Conservation (phyloP, 2,113 vertebrate species). For the Catagonus wagneri region DNA sequence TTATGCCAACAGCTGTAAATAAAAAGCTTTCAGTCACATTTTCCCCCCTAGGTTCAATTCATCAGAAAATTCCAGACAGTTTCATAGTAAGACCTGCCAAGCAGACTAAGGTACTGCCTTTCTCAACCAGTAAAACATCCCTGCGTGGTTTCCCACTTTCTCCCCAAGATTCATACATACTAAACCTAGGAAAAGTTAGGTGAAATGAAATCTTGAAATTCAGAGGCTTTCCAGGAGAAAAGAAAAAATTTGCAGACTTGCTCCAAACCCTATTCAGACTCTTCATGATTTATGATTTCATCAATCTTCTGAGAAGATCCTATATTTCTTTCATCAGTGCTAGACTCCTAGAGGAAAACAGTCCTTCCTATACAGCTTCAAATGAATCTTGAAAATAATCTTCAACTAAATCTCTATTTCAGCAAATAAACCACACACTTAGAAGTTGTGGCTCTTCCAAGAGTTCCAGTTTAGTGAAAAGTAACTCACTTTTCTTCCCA, state of each 20-base stretch:
- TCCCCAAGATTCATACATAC: background rate
- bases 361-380: slow-evolving; percentile 16
- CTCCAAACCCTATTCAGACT: slow-evolving; percentile 27
- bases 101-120: slow-evolving; percentile 36
- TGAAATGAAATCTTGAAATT: slow-evolving; percentile 65
- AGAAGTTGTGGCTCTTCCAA: slow-evolving; percentile 51
- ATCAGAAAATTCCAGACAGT: background rate
- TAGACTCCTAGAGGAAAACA: background rate
- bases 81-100: slow-evolving; percentile 4
- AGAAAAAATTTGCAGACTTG: slow-evolving; percentile 15
- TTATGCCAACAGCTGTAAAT: slow-evolving; percentile 62
- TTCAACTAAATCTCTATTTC: slow-evolving; percentile 46
- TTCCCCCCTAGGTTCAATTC: slow-evolving; percentile 60
- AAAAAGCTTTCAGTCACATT: slow-evolving; percentile 69
- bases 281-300: slow-evolving; percentile 18
- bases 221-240: slow-evolving; percentile 21
- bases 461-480: slow-evolving; percentile 10
- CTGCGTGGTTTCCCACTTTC: slow-evolving; percentile 11
- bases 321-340: background rate
- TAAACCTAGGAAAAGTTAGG: background rate
- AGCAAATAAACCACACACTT: slow-evolving; percentile 53
- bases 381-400: slow-evolving; percentile 47
- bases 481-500: slow-evolving; percentile 15
- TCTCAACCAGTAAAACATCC: slow-evolving; percentile 56
- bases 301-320: slow-evolving; percentile 34